phyloP scores from a whole-genome alignment of 2,113 vertebrate genomes.

The Panthera uncia region DNA sequence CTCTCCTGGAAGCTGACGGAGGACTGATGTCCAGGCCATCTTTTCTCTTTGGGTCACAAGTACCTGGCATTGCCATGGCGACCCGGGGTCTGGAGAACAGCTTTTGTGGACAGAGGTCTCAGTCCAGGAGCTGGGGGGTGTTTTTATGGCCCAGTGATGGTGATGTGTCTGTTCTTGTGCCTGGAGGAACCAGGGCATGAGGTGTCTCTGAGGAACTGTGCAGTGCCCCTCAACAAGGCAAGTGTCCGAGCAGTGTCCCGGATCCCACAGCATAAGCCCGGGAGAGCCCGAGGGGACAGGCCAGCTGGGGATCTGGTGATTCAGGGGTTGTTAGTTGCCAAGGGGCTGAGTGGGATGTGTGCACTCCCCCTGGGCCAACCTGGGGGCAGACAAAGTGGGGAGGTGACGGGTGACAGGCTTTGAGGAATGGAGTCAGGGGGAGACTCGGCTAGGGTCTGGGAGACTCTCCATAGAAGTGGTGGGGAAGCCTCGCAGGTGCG shows the following conservation, averaged over 20 bases:
- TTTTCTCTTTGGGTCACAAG: conserved; percentile 11
- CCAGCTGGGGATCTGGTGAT: neutral
- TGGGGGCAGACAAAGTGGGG: neutral
- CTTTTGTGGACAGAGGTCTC: conserved; percentile 24
- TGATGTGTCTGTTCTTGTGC: neutral
- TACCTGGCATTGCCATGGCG: conserved; percentile 42
- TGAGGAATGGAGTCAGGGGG: neutral
- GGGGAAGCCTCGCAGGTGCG: neutral
- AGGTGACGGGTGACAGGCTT: neutral
- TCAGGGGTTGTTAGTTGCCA: neutral
- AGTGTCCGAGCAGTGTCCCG: neutral
- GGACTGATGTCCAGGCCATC: neutral
- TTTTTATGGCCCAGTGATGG: neutral
- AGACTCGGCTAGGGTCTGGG: too few species aligned
- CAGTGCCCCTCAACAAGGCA: fast-evolving
- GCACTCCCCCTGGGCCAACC: neutral
- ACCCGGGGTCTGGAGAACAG: conserved; percentile 48
- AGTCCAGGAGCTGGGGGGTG: neutral
- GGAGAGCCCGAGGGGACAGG: neutral
- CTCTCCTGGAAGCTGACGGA: neutral
- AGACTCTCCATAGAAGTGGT: neutral
- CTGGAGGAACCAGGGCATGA: neutral
- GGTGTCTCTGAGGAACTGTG: neutral
- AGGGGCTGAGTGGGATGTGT: neutral
- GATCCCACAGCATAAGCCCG: neutral